These are phyloP conservation scores for Margarornis squamiger DNA, from an alignment of 2,797 vertebrate species.

Conservation along the genomic window DNA sequence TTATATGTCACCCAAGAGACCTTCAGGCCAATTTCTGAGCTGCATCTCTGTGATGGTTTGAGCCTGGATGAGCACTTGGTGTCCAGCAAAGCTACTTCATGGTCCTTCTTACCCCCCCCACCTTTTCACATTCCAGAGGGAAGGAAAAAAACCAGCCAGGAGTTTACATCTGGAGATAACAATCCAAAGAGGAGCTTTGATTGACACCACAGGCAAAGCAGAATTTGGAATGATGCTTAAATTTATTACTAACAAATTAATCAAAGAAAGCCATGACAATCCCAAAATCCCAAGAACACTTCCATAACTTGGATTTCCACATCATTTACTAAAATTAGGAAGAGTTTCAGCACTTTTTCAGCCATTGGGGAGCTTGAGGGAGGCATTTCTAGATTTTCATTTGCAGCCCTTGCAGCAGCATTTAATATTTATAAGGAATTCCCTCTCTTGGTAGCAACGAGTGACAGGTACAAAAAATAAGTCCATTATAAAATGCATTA, in stretches of 20 bases:
- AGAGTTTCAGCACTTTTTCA: not conserved
- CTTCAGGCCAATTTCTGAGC: not conserved
- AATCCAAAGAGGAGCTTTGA: no score
- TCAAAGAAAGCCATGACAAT: not conserved
- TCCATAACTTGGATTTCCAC: not conserved
- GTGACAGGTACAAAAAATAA: constrained; percentile 26
- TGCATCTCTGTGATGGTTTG: not conserved
- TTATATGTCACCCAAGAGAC: not conserved
- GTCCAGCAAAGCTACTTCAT: no score
- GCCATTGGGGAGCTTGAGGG: not conserved
- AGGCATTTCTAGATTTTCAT: not conserved
- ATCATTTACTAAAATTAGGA: not conserved
- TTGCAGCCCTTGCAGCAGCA: constrained; percentile 16
- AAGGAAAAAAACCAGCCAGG: no score
- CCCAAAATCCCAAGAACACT: not conserved
- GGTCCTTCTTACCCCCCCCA: no score
- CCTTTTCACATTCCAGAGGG: no score
- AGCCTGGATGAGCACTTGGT: no score
- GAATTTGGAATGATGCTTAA: no score
- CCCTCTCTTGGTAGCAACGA: constrained; percentile 37
- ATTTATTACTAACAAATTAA: no score
- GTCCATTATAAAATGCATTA: constrained; percentile 41
- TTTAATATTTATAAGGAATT: constrained; percentile 63
- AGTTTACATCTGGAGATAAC: no score
- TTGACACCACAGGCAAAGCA: no score